phyloP scores from a whole-genome alignment of 1,140 invertebrate genomes.

The Mamestra configurata region DNA sequence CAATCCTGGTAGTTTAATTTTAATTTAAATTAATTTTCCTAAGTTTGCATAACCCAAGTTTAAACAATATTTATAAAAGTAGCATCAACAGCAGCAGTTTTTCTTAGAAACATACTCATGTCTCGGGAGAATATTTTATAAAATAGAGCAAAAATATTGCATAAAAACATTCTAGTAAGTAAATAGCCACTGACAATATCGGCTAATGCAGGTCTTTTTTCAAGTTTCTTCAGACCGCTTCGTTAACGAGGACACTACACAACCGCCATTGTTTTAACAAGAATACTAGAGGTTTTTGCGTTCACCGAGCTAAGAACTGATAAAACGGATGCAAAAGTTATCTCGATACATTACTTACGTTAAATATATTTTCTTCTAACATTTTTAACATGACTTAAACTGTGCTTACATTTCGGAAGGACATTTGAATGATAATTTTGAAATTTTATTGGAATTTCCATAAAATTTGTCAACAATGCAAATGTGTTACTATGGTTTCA shows the following conservation, averaged over 20 bases:
- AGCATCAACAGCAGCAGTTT: not conserved
- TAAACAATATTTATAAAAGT: not conserved
- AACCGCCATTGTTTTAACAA: constrained; percentile 41
- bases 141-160: constrained; percentile 13
- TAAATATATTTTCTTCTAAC: too few relatives aligned
- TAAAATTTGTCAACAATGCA: constrained; percentile 23
- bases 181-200: constrained; percentile 27
- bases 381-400: not conserved
- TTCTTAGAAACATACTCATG: not conserved
- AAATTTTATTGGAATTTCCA: constrained; percentile 45
- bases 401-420: not conserved
- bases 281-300: constrained; percentile 23
- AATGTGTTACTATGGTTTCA: not conserved
- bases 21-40: too few relatives aligned
- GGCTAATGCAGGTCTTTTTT: constrained; percentile 38
- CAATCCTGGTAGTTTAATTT: too few relatives aligned
- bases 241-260: constrained; percentile 22
- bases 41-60: not conserved
- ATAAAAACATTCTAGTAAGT: constrained; percentile 15
- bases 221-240: constrained; percentile 40
- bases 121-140: not conserved
- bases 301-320: constrained; percentile 14
- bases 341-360: not conserved
- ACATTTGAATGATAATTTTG: constrained; percentile 40
- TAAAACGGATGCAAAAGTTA: not conserved